These are phyloP conservation scores for Leptopilina myrica DNA, from an alignment of 2,888 invertebrate species.

Conservation along the genomic window DNA sequence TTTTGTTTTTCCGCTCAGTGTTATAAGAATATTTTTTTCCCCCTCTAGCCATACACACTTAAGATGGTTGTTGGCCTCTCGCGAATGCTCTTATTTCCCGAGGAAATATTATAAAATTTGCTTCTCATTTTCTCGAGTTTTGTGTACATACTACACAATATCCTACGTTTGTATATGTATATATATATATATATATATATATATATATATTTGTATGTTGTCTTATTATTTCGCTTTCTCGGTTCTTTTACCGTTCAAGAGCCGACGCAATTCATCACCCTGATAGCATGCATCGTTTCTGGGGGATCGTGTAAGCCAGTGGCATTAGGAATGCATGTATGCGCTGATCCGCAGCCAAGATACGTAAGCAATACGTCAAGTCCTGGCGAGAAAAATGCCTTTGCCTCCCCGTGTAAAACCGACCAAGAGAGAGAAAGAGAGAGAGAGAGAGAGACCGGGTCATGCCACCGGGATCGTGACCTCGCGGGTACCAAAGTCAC, in stretches of 20 bases:
- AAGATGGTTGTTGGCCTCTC: too few relatives aligned
- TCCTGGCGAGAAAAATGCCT: conserved; percentile 66
- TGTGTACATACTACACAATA: too few relatives aligned
- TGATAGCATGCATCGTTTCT: conserved; percentile 58
- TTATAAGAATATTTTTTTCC: too few relatives aligned
- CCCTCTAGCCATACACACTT: too few relatives aligned
- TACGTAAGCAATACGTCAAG: conserved; percentile 69
- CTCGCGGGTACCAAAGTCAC: conserved; percentile 35
- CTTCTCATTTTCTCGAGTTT: conserved; percentile 12
- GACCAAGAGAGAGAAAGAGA: conserved; percentile 1
- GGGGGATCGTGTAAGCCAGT: conserved; percentile 57
- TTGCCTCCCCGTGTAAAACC: conserved; percentile 44
- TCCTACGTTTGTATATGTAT: conserved; percentile 27
- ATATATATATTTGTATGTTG: conserved; percentile 42
- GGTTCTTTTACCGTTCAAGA: conserved; percentile 58
- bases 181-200: conserved; percentile 46
- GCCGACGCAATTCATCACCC: conserved; percentile 67
- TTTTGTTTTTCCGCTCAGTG: too few relatives aligned
- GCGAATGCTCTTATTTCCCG: too few relatives aligned
- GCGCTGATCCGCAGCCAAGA: conserved; percentile 70
- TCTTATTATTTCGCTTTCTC: conserved; percentile 39
- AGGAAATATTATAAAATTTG: conserved; percentile 1
- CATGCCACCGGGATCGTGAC: conserved; percentile 40
- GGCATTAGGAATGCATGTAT: conserved; percentile 71
- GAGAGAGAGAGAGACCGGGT: conserved; percentile 18